These are phyloP conservation scores for Hybos culiciformis DNA, from an alignment of 2,888 invertebrate genomes.

Conservation along the genomic window DNA sequence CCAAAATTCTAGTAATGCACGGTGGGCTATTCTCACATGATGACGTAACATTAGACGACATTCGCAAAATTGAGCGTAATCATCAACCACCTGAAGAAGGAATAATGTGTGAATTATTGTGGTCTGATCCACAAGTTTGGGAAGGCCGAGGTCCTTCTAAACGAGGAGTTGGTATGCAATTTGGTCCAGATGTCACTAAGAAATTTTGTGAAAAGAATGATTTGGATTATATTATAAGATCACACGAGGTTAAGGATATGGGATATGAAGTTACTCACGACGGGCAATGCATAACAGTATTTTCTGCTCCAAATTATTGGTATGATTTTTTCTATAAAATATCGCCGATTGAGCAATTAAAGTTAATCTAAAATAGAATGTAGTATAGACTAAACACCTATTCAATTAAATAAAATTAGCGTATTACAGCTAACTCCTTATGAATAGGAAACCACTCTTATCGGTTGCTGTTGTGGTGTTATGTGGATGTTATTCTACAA, in stretches of 20 bases:
- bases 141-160: constrained; percentile 83
- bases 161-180: constrained; percentile 95
- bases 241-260: constrained; percentile 94
- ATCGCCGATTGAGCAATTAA: too few relatives aligned
- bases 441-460: not conserved
- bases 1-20: constrained; percentile 79
- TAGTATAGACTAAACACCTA: not conserved
- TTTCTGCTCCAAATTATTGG: constrained; percentile 99
- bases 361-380: not conserved
- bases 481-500: too few relatives aligned
- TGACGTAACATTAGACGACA: constrained; percentile 84
- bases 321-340: constrained; percentile 28
- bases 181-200: constrained; percentile 93
- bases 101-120: constrained; percentile 94
- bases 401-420: not conserved
- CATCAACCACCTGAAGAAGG: constrained; percentile 96
- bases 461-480: too few relatives aligned
- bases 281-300: constrained; percentile 95
- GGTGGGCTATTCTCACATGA: constrained; percentile 94
- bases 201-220: constrained; percentile 72
- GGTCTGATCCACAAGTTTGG: constrained; percentile 96
- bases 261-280: constrained; percentile 93
- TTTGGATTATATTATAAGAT: constrained; percentile 85
- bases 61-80: constrained; percentile 76
- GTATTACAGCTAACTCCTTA: not conserved